Evolutionary conservation across 2,888 invertebrate genomes (phyloP).

Genomic region (Heteromurus nitidus): DNA sequence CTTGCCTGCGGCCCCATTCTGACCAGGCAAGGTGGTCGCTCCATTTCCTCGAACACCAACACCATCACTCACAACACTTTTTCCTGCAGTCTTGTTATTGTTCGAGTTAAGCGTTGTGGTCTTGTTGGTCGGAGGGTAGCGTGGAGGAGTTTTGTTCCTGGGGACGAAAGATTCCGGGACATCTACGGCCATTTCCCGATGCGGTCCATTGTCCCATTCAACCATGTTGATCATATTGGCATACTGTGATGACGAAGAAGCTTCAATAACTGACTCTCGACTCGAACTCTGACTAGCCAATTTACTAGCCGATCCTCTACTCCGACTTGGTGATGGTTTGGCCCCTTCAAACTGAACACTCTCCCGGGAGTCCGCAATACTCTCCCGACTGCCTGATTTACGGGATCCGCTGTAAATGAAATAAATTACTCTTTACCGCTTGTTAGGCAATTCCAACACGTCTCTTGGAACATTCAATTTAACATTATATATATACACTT

Average conservation of each 20-base stretch:
- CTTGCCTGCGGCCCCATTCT: conserved; percentile 75
- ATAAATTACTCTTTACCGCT: no score
- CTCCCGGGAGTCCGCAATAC: conserved; percentile 68
- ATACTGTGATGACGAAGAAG: conserved; percentile 74
- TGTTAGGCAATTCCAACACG: no score
- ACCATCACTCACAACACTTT: conserved; percentile 74
- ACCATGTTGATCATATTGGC: conserved; percentile 80
- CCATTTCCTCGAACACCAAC: conserved; percentile 76
- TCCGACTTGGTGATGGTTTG: conserved; percentile 86
- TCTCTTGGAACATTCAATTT: no score
- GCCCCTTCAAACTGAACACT: conserved; percentile 78
- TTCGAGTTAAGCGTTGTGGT: conserved; percentile 70
- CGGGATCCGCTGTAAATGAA: conserved; percentile 48
- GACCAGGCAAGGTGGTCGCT: conserved; percentile 73
- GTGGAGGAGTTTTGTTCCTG: conserved; percentile 91
- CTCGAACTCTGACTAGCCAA: conserved; percentile 68
- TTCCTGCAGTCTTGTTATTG: conserved; percentile 74
- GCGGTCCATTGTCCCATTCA: conserved; percentile 81
- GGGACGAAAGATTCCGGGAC: conserved; percentile 96
- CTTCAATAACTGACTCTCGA: conserved; percentile 76
- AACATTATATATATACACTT: no score
- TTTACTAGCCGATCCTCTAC: conserved; percentile 83
- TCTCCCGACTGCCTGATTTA: conserved; percentile 65
- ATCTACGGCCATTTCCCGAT: conserved; percentile 99
- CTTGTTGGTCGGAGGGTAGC: conserved; percentile 85